Percentiles rank a stretch among this genome's conserved stretches.
These are phyloP conservation scores for Takifugu rubripes DNA, from an alignment of 2,797 vertebrate species.

Conservation along the genomic window DNA sequence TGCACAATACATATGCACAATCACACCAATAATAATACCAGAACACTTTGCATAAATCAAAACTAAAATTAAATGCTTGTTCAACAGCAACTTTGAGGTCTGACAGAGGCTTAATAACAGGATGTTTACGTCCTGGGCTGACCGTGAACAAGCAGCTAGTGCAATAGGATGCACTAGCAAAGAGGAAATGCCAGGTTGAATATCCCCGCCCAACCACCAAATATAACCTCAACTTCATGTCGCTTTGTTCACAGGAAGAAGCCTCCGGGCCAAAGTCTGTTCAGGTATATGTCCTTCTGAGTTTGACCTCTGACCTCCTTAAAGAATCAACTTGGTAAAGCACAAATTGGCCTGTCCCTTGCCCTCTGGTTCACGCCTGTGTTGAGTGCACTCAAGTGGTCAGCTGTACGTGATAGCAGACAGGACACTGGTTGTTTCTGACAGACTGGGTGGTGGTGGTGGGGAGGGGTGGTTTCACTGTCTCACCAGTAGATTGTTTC, in stretches of 20 bases:
- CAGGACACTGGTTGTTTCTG: constrained; percentile 66
- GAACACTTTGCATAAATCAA: no score
- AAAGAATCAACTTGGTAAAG: neutral
- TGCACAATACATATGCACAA: no score
- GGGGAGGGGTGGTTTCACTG: constrained; percentile 27
- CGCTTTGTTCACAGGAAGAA: constrained; percentile 18
- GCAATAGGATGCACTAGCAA: constrained; percentile 28
- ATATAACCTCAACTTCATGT: constrained; percentile 38
- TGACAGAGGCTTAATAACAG: constrained; percentile 69
- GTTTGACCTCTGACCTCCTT: constrained; percentile 19
- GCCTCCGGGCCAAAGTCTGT: constrained; percentile 2
- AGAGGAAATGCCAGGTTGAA: constrained; percentile 31
- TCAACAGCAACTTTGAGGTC: constrained; percentile 12
- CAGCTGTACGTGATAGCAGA: constrained; percentile 68
- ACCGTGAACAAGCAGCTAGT: constrained; percentile 31
- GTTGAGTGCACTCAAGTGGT: constrained; percentile 39
- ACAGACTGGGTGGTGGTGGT: constrained; percentile 30
- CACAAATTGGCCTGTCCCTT: constrained; percentile 1
- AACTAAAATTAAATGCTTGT: neutral
- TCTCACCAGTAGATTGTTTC: constrained; percentile 7
- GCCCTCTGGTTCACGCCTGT: neutral
- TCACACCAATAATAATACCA: neutral
- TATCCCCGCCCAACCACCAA: constrained; percentile 35
- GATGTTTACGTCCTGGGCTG: constrained; percentile 70
- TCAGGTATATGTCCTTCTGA: constrained; percentile 1